Base-by-base conservation (phyloP, 2,113 vertebrate species). In the Micronycteris hirsuta region DNA sequence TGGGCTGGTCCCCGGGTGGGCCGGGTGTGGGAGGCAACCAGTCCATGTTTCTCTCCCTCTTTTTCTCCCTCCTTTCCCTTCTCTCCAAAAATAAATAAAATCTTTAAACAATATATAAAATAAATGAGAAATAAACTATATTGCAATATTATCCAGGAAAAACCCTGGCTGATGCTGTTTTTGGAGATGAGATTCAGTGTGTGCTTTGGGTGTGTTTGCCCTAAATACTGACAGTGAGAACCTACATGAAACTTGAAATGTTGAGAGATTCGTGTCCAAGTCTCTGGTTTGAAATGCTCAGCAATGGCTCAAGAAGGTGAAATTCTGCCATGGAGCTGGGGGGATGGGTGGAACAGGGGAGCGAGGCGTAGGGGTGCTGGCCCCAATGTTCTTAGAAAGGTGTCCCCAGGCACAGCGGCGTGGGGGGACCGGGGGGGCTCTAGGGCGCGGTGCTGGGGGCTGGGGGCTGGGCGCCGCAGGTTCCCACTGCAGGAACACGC, bases 291-390 rank as follows among this genome's bases (percentile, higher is more conserved):
- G 24, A 52, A 6, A 22, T 7, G 47, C 14, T 12, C 20, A 5
- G 45, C 7, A 5, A 0, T 10, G 11, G 33, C 2, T 38, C 31
- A 6, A 33, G 58, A 16, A 33, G 58, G n/a, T 13, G 14, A 28
- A 26, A 2, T 17, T 0, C 41, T 31, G 70, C 2, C 5, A 2
- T 0, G 26, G 38, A 5, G 20, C 15, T 19, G 3, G 8, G 58
- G 58, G 47, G 28, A 12, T 5, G 3, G 0, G 4, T 8, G 45
- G 67, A 16, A 7, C 0, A 2, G 15, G 56, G 54, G 4, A 41
- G 45, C 0, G 56, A 12, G 41, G 4, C 1, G 86, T 28, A 3
- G 19, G 20, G 33, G 9, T 8, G 20, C 47, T 1, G 3, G 0
- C 20, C 26, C 7, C 3, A 0, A 5, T 1, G 49, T 38, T 41